Conservation (phyloP, 2,797 vertebrate genomes). For the Iguana delicatissima region DNA sequence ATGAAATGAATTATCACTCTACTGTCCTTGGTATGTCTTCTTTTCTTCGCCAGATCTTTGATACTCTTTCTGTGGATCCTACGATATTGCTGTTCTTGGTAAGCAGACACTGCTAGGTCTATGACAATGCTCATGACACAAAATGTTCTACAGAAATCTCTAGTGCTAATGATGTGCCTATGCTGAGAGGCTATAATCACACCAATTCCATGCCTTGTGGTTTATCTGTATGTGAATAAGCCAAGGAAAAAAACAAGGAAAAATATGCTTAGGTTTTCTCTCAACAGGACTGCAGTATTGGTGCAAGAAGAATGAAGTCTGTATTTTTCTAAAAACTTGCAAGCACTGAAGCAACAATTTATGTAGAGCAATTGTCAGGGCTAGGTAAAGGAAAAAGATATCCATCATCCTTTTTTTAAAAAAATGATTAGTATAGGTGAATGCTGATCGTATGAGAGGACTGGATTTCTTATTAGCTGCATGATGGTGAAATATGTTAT, state of each 20-base stretch:
- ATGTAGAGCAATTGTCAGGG: neutral
- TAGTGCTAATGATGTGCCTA: neutral
- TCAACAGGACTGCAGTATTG: neutral
- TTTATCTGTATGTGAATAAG: neutral
- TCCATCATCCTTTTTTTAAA: neutral
- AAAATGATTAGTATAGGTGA: neutral
- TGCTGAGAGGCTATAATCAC: neutral
- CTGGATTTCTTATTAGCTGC: neutral
- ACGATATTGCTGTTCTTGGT: neutral
- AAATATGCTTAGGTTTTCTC: neutral
- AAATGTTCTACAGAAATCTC: neutral
- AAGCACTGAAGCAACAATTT: neutral
- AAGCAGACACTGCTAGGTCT: neutral
- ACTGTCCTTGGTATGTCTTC: neutral
- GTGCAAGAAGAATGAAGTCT: neutral
- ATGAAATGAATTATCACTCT: constrained; percentile 14
- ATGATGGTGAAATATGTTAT: neutral
- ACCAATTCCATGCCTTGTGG: neutral
- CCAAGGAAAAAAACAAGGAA: neutral
- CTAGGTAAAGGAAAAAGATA: neutral
- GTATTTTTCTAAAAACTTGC: neutral
- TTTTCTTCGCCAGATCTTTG: neutral
- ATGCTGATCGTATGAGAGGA: neutral
- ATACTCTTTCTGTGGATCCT: neutral
- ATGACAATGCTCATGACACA: neutral